Base-by-base conservation (phyloP, 2,113 vertebrate genomes). In the Centropus bengalensis region DNA sequence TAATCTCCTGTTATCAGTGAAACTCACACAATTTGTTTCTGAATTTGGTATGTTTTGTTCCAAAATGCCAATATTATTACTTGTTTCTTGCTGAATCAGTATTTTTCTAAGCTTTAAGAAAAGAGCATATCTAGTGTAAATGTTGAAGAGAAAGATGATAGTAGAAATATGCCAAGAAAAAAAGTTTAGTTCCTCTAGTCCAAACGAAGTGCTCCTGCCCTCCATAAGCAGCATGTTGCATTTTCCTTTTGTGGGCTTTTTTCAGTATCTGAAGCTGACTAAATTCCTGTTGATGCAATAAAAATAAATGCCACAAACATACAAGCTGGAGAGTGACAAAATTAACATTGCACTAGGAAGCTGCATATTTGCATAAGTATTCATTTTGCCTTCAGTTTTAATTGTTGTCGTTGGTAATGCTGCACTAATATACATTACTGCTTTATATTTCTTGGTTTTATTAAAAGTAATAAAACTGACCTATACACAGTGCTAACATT, bases 381-480 rank as follows among this genome's bases (percentile, higher is more conserved):
- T 74, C 36, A 42, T 86, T 90, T 70, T 83, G 36, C 59, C 88
- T 66, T 76, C 54, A 86, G 36, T 80, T 94, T 88, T 95, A 88
- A 89, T 94, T 85, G 89, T 36, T 79, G 58, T n/a, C 89, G 40
- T 12, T 40, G 83, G 49, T 79, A 92, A 58, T 62, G 58, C 14
- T 76, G 38, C 55, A 27, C n/a, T 92, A 78, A 80, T 68, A 74
- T 44, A 67, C 52, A 19, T 77, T 74, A 45, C 40, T 75, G 67
- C 30, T 79, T 93, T 89, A 36, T 76, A 77, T 77, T 71, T 88
- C 89, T 77, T 75, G 56, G 45, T 24, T 84, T 91, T 93, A 91
- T 92, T 88, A 91, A 92, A 96, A 82, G 71, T 85, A 69, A 80
- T 92, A 93, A 91, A 96, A 91, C 42, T 82, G 86, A 95, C 92